Evolutionary conservation across 2,888 invertebrate genomes (phyloP).

Genomic region (Drosophila recens): DNA sequence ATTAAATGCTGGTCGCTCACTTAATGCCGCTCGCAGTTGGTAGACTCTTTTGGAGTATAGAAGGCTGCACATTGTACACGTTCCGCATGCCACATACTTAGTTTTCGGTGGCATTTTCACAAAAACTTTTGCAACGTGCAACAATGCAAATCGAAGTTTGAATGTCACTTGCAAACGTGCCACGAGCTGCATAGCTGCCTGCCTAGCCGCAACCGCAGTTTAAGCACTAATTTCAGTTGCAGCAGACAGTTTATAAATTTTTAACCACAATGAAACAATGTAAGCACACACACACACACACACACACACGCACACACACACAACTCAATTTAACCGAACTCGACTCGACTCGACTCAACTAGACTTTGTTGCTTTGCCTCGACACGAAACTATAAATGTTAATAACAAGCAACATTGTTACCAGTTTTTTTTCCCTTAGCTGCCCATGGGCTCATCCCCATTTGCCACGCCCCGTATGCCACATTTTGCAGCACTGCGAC

Average conservation of each 20-base stretch:
- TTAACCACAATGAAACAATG: constrained; percentile 19
- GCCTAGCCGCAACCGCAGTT: constrained; percentile 22
- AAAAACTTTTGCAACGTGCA: constrained; percentile 42
- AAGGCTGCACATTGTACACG: not conserved
- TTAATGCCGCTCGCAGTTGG: constrained; percentile 19
- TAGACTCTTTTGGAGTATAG: not conserved
- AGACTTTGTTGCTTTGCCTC: constrained; percentile 26
- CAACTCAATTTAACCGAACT: constrained; percentile 10
- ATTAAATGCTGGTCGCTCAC: constrained; percentile 65
- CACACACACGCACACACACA: constrained; percentile 24
- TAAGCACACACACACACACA: constrained; percentile 40
- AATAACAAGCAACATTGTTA: constrained; percentile 69
- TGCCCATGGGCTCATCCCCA: constrained; percentile 41
- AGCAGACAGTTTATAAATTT: constrained; percentile 61
- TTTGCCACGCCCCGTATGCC: constrained; percentile 11
- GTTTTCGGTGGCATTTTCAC: not conserved
- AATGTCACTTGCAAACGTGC: constrained; percentile 65
- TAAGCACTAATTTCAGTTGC: constrained; percentile 20
- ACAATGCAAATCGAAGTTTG: constrained; percentile 57
- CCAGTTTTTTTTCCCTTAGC: constrained; percentile 32
- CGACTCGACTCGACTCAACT: constrained; percentile 35
- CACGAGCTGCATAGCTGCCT: not conserved
- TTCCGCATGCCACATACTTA: not conserved
- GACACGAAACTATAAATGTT: constrained; percentile 79
- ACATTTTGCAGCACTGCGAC: constrained; percentile 31